These are phyloP conservation scores for Neoaliturus tenellus DNA, from an alignment of 2,888 invertebrate genomes.

Conservation along the genomic window DNA sequence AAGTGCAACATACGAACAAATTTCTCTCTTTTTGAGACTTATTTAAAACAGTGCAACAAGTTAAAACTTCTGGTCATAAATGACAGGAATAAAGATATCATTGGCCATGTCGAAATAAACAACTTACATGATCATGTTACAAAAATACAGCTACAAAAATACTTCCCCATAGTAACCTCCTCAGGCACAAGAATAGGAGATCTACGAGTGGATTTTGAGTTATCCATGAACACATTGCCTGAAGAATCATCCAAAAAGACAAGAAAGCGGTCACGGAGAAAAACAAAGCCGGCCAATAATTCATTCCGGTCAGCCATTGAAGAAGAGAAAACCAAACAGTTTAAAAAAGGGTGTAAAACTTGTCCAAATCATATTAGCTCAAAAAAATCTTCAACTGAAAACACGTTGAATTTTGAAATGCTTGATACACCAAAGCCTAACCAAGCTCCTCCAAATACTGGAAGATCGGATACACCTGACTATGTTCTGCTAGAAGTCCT, in stretches of 20 bases:
- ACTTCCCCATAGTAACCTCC: constrained; percentile 69
- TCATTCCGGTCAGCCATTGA: constrained; percentile 8
- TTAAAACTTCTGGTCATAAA: constrained; percentile 69
- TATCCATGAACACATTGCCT: constrained; percentile 61
- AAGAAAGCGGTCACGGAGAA: neutral
- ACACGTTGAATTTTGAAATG: neutral
- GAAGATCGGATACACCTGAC: constrained; percentile 42
- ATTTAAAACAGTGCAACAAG: constrained; percentile 70
- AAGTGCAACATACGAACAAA: constrained; percentile 70
- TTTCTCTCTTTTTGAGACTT: constrained; percentile 70
- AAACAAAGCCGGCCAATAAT: constrained; percentile 5
- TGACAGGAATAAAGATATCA: constrained; percentile 67
- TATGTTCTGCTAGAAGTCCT: constrained; percentile 58
- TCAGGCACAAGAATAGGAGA: constrained; percentile 70
- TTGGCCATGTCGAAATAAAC: constrained; percentile 69
- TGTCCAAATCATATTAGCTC: constrained; percentile 3
- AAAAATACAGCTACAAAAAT: constrained; percentile 68
- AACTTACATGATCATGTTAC: constrained; percentile 69
- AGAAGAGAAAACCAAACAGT: constrained; percentile 42
- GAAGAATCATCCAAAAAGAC: constrained; percentile 24
- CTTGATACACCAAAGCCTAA: neutral
- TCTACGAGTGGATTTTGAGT: constrained; percentile 69
- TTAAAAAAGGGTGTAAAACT: constrained; percentile 17
- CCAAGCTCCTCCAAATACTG: constrained; percentile 38
- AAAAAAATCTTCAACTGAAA: neutral